Evolutionary conservation across 2,888 invertebrate species (phyloP), one percentile per base, ranked within the genome.

Genomic region (Phyllotreta cruciferae): DNA sequence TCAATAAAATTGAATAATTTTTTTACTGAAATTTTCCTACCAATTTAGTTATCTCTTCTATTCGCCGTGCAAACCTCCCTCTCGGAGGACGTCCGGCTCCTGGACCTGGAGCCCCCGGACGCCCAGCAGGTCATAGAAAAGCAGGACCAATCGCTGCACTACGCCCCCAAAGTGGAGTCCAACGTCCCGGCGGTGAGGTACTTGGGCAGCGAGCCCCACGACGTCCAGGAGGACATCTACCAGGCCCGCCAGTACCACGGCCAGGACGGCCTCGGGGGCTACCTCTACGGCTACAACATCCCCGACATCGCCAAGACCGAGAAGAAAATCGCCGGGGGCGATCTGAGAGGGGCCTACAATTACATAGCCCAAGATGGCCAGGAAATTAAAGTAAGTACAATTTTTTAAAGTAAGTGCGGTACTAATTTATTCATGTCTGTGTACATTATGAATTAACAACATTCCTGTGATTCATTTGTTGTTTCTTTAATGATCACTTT

Each of bases 251-350:
- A 90, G 73, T 90, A 85, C 77, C 90, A 90, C 74, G 90, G 90
- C 0, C 90, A 90, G 75, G 83, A 83, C 70, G 82, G 81, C 24
- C 58, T 80, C 50, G 91, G 91, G 1, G 87, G 88, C 10, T 90
- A 89, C 73, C 84, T 86, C 0, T 91, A 90, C 71, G 91, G 91
- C 0, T 91, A 91, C 77, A 83, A 86, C 63, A 87, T 89, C 3
- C 90, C 90, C 49, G 87, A 91, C 74, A 91, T 91, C 58, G 85
- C 90, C 3, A 88, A 91, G 77, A 86, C 89, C 44, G 91, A 92
- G 79, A 86, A 87, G 76, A 87, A 90, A 57, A 85, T 86, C 64
- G 83, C 85, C 0, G 90, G 90, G 10, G 91, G 91, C 11, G 85
- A 87, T 60, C 86, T 91, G 11, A 81, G 84, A 24, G 92, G 92